Evolutionary conservation across 1,140 invertebrate genomes (phyloP).

Genomic region (Stenopsyche tienmushanensis): DNA sequence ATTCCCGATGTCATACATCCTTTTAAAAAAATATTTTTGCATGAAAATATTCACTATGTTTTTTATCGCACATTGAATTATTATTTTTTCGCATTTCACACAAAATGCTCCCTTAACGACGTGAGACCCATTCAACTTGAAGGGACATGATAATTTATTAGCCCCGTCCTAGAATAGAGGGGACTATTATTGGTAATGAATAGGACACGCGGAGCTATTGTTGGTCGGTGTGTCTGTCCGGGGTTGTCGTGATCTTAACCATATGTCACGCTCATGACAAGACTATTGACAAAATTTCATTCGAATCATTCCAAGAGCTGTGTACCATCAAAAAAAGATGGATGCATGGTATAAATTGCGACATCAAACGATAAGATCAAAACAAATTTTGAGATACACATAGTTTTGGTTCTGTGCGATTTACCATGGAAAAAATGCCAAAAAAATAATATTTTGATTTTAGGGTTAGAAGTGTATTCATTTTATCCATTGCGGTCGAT

Average conservation of each 20-base stretch:
- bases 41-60: too few relatives aligned
- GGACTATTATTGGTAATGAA: conserved; percentile 28
- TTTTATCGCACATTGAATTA: too few relatives aligned
- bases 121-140: conserved; percentile 20
- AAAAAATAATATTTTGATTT: too few relatives aligned
- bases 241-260: not conserved
- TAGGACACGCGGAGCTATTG: conserved; percentile 23
- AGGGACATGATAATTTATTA: conserved; percentile 34
- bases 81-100: conserved; percentile 36
- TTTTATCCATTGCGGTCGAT: too few relatives aligned
- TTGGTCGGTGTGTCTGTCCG: conserved; percentile 3
- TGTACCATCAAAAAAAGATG: too few relatives aligned
- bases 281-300: conserved; percentile 15
- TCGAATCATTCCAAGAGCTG: not conserved
- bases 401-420: too few relatives aligned
- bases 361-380: conserved; percentile 4
- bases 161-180: conserved; percentile 11
- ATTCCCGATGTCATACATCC: too few relatives aligned
- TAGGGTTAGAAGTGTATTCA: too few relatives aligned
- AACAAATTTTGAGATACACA: too few relatives aligned
- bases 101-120: conserved; percentile 31
- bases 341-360: not conserved
- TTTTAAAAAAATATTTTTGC: too few relatives aligned
- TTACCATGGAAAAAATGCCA: too few relatives aligned
- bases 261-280: conserved; percentile 13